Percentiles rank a stretch among this genome's conserved stretches.
Conservation (phyloP, 2,888 invertebrate species). For the Erpobdella octoculata region DNA sequence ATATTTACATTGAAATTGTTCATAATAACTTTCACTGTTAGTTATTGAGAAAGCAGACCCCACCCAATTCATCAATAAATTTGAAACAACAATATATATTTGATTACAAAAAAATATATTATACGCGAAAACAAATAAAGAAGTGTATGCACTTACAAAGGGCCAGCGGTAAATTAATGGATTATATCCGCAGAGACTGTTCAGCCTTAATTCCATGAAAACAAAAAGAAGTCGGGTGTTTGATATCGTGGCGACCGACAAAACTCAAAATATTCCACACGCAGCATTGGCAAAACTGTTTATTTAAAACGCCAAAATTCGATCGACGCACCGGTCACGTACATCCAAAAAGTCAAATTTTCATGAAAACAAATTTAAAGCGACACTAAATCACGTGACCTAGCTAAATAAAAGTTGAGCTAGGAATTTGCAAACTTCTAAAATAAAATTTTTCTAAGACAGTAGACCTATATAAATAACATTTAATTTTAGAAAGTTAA, state of each 20-base stretch:
- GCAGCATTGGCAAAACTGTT: too few relatives aligned
- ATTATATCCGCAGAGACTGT: slow-evolving; percentile 24
- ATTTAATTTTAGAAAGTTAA: too few relatives aligned
- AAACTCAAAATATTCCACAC: too few relatives aligned
- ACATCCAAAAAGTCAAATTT: too few relatives aligned
- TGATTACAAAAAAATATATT: not conserved
- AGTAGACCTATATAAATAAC: too few relatives aligned
- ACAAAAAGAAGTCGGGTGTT: not conserved
- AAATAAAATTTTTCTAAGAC: too few relatives aligned
- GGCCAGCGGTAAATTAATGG: slow-evolving; percentile 20
- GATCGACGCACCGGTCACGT: too few relatives aligned
- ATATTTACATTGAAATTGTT: too few relatives aligned
- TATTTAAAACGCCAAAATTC: too few relatives aligned
- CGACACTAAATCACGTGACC: slow-evolving; percentile 4
- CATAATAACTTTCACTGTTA: too few relatives aligned
- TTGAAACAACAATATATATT: not conserved
- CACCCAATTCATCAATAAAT: not conserved
- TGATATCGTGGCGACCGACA: too few relatives aligned
- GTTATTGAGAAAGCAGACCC: too few relatives aligned
- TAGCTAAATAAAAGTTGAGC: not conserved
- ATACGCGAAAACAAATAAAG: not conserved
- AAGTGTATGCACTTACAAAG: not conserved
- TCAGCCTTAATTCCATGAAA: slow-evolving; percentile 25
- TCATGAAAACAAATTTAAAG: slow-evolving; percentile 9
- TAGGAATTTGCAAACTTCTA: not conserved